Conservation (phyloP, 2,888 invertebrate genomes). For the Drosophila siamana region DNA sequence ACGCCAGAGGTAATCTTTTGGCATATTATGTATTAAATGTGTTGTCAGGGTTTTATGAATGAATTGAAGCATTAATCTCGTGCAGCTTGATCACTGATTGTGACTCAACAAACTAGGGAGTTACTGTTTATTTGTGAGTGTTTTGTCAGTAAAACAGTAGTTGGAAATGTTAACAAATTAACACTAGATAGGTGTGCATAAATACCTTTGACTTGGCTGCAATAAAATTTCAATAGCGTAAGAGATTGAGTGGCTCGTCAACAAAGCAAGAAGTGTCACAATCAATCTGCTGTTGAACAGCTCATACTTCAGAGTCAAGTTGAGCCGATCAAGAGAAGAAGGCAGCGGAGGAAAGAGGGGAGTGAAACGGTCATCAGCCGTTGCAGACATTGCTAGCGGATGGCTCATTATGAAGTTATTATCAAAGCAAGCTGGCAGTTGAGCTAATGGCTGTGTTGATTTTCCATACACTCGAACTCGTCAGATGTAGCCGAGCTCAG, state of each 20-base stretch:
- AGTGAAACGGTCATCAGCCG: background rate
- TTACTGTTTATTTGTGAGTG: conserved; percentile 9
- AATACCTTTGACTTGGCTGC: conserved; percentile 62
- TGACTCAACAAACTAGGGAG: conserved; percentile 34
- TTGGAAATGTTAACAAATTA: conserved; percentile 63
- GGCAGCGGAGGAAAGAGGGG: background rate
- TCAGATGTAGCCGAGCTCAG: background rate
- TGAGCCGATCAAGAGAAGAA: conserved; percentile 20
- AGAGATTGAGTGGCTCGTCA: conserved; percentile 4
- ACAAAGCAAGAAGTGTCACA: conserved; percentile 64
- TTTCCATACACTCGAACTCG: conserved; percentile 42
- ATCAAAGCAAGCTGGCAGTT: conserved; percentile 50
- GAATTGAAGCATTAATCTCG: conserved; percentile 30
- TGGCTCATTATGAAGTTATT: conserved; percentile 75
- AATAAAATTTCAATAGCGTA: conserved; percentile 40
- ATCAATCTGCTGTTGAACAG: conserved; percentile 61
- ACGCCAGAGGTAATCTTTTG: conserved; percentile 28
- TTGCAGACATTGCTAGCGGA: conserved; percentile 49
- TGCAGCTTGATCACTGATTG: conserved; percentile 28
- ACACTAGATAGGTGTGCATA: conserved; percentile 53
- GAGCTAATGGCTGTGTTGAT: conserved; percentile 49
- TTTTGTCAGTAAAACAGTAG: conserved; percentile 41
- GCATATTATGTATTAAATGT: conserved; percentile 32
- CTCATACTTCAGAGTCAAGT: conserved; percentile 54
- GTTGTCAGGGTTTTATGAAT: conserved; percentile 56